Evolutionary conservation across 2,888 invertebrate species (phyloP).

Genomic region (Petrophora chlorosata): DNA sequence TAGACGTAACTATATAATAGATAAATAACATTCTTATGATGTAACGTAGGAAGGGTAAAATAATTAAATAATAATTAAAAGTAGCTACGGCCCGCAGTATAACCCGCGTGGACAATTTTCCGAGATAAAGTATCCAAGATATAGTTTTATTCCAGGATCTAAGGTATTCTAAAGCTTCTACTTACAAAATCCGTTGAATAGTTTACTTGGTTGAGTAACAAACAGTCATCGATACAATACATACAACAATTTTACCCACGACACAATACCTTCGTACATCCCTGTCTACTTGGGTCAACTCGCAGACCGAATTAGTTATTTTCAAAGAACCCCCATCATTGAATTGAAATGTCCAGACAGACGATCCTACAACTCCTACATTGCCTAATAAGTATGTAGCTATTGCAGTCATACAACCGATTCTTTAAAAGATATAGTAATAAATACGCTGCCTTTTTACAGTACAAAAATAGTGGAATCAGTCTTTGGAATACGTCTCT

Average conservation of each 20-base stretch:
- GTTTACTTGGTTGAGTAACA: too few relatives aligned
- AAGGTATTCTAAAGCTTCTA: too few relatives aligned
- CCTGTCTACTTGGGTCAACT: constrained; percentile 52
- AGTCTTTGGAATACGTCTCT: constrained; percentile 13
- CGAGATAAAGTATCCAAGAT: too few relatives aligned
- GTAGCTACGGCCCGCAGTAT: too few relatives aligned
- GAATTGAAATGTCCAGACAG: constrained; percentile 72
- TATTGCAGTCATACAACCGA: constrained; percentile 37
- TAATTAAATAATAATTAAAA: too few relatives aligned
- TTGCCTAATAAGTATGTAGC: constrained; percentile 32
- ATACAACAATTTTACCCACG: not conserved
- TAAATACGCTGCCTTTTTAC: constrained; percentile 26
- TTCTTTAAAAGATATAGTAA: constrained; percentile 34
- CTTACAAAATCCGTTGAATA: too few relatives aligned
- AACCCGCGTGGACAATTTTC: too few relatives aligned
- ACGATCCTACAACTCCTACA: constrained; percentile 40
- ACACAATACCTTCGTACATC: constrained; percentile 14
- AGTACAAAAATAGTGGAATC: constrained; percentile 18
- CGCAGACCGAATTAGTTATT: constrained; percentile 75
- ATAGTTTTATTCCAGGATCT: too few relatives aligned
- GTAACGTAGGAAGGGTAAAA: too few relatives aligned
- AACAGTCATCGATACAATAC: too few relatives aligned
- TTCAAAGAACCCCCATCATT: constrained; percentile 72
- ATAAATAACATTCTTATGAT: too few relatives aligned
- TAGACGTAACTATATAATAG: too few relatives aligned